A percentile compares a stretch with the other conserved stretches of the same genome.
phyloP scores from a whole-genome alignment of 2,113 vertebrate genomes.

The Arenaria interpres region DNA sequence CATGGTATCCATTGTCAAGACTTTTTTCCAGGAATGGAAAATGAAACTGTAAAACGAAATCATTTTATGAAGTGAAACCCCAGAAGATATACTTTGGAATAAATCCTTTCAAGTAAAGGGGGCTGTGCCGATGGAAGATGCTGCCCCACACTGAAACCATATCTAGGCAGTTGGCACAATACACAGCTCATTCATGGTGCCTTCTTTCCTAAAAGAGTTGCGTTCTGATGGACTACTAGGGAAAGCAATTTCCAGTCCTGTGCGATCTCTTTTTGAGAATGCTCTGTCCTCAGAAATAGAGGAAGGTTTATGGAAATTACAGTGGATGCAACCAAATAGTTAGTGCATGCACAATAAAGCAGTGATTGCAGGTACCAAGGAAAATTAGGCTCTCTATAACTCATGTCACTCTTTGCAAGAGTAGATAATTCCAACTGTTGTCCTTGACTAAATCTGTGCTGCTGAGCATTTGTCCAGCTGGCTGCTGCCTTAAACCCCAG shows the following conservation, averaged over 20 bases:
- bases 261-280: background rate
- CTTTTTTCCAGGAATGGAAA: background rate
- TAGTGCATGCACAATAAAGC: constrained; percentile 8
- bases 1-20: background rate
- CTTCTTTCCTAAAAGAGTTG: background rate
- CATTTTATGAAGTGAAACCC: background rate
- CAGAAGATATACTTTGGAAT: background rate
- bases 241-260: background rate
- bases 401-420: background rate
- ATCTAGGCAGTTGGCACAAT: background rate
- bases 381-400: constrained; percentile 21
- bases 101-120: background rate
- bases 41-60: background rate
- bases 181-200: background rate
- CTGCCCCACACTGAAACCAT: background rate
- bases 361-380: constrained; percentile 5
- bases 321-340: background rate
- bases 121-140: background rate
- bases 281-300: background rate
- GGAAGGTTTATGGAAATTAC: constrained; percentile 8
- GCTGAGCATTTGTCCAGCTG: constrained; percentile 35
- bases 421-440: background rate
- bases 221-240: background rate
- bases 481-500: background rate
- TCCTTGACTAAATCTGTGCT: constrained; percentile 1